These are phyloP conservation scores for Brachystomella parvula DNA, from an alignment of 1,140 invertebrate species.

Conservation along the genomic window DNA sequence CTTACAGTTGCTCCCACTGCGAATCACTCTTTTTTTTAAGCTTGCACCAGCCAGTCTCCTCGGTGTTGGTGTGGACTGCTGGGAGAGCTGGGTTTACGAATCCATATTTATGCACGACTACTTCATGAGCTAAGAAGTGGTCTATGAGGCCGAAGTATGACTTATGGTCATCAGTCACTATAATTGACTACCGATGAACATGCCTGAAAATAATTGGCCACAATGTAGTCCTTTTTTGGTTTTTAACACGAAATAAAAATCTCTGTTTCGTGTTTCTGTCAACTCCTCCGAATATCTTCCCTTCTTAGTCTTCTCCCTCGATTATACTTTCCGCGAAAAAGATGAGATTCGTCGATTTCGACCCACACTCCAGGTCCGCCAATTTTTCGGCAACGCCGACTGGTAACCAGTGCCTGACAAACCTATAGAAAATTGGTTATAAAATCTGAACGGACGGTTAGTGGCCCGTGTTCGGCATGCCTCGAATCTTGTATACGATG, in stretches of 20 bases:
- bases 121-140: not conserved
- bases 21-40: not conserved
- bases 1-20: not conserved
- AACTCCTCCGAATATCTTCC: not conserved
- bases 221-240: slow-evolving; percentile 2
- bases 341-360: not conserved
- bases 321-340: not conserved
- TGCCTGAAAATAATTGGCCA: not conserved
- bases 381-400: not conserved
- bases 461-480: too few species aligned
- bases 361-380: not conserved
- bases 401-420: too few species aligned
- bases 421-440: too few species aligned
- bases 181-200: not conserved
- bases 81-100: not conserved
- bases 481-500: too few species aligned
- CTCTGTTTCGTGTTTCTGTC: not conserved
- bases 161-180: slow-evolving; percentile 4
- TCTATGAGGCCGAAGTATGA: not conserved
- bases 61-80: not conserved
- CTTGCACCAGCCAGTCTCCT: not conserved
- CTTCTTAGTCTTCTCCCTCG: not conserved
- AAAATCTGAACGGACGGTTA: too few species aligned
- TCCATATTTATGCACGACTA: not conserved
- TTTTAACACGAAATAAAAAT: not conserved